A percentile compares a stretch with the other conserved stretches of the same genome.
Conservation (phyloP, 2,888 invertebrate species). For the Noctua comes region DNA sequence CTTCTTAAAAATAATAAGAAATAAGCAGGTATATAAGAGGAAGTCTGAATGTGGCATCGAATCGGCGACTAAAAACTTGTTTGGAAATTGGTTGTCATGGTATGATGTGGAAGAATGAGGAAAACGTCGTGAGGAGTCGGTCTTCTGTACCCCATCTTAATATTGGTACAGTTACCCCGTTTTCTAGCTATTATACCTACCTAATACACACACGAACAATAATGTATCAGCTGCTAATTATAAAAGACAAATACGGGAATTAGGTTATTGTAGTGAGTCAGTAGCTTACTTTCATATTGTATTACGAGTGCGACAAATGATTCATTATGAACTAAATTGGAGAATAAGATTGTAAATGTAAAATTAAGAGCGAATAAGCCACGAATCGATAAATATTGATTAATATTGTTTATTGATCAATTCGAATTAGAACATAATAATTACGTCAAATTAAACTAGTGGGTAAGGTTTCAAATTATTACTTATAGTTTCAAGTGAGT, state of each 20-base stretch:
- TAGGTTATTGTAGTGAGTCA: constrained; percentile 22
- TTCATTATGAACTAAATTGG: constrained; percentile 19
- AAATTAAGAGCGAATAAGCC: neutral
- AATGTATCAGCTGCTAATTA: constrained; percentile 43
- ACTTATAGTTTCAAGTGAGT: neutral
- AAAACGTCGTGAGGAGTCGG: neutral
- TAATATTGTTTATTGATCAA: neutral
- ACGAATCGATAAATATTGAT: constrained; percentile 1
- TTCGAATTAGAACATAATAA: constrained; percentile 6
- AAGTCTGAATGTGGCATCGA: neutral
- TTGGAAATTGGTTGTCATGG: neutral
- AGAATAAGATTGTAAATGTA: neutral
- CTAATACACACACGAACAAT: neutral
- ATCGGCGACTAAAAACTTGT: no score
- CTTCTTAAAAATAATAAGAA: neutral
- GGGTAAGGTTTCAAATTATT: neutral
- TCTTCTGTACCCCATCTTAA: neutral
- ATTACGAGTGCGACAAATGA: constrained; percentile 30
- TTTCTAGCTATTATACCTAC: neutral
- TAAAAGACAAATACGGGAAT: constrained; percentile 53
- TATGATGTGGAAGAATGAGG: neutral
- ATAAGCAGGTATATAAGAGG: no score
- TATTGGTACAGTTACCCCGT: neutral
- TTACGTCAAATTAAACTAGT: neutral
- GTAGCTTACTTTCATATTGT: constrained; percentile 5